Evolutionary conservation across 1,140 invertebrate species (phyloP).

Genomic region (Euura lappo): DNA sequence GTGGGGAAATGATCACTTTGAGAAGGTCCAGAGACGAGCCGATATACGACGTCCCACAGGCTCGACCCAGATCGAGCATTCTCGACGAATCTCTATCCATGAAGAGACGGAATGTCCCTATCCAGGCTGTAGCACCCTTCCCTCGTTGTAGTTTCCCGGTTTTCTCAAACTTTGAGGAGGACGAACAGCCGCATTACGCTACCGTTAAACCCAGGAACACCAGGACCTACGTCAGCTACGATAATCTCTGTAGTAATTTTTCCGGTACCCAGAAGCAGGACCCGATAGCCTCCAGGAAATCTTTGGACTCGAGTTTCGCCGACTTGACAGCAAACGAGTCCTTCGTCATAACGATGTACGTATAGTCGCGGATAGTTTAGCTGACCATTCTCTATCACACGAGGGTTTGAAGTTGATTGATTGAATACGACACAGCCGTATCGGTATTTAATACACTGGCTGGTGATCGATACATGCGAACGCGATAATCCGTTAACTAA

Average conservation of each 20-base stretch:
- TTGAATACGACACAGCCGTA: too few relatives aligned
- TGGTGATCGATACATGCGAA: too few relatives aligned
- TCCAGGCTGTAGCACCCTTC: background rate
- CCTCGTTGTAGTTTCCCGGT: slow-evolving; percentile 12
- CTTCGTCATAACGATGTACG: background rate
- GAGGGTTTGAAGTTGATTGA: too few relatives aligned
- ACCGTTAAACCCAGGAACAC: slow-evolving; percentile 23
- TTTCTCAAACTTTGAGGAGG: background rate
- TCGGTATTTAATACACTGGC: too few relatives aligned
- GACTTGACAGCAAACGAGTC: background rate
- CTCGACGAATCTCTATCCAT: slow-evolving; percentile 29
- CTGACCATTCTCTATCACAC: too few relatives aligned
- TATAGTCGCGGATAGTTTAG: background rate
- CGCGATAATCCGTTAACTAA: too few relatives aligned
- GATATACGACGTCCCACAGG: background rate
- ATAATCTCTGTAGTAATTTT: background rate
- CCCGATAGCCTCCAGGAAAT: background rate
- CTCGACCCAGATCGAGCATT: slow-evolving; percentile 26
- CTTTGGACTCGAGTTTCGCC: background rate
- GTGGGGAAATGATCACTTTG: background rate
- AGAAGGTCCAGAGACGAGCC: slow-evolving; percentile 14
- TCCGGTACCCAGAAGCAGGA: background rate
- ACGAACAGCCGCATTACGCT: slow-evolving; percentile 20
- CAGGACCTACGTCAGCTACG: background rate
- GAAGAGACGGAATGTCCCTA: slow-evolving; percentile 17